A percentile compares a stretch with the other conserved stretches of the same genome.
phyloP scores from a whole-genome alignment of 2,797 vertebrate genomes.

The Neostethus bicornis region DNA sequence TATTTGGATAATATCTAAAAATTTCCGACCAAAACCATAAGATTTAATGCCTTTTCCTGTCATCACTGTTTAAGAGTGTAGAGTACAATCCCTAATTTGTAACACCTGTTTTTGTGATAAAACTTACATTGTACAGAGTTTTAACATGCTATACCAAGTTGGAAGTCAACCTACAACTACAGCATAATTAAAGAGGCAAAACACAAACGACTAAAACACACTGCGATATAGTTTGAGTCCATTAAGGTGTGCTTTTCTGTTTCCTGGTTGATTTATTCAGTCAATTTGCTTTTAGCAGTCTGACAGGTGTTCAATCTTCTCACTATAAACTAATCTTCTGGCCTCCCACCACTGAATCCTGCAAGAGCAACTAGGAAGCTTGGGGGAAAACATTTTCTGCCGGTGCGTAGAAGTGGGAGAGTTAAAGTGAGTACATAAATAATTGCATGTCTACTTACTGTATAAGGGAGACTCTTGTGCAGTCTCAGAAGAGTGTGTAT shows the following conservation, averaged over 20 bases:
- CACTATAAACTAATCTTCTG: constrained; percentile 64
- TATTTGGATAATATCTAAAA: too few species aligned
- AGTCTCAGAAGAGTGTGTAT: constrained; percentile 44
- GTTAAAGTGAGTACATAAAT: constrained; percentile 45
- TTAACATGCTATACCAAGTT: not conserved
- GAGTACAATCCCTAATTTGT: not conserved
- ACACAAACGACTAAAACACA: constrained; percentile 31
- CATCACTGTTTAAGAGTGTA: not conserved
- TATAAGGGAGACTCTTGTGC: constrained; percentile 46
- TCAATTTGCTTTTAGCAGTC: constrained; percentile 60
- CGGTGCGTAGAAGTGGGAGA: constrained; percentile 25
- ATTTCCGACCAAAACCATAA: too few species aligned
- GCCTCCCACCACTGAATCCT: constrained; percentile 54
- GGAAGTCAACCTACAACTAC: too few species aligned
- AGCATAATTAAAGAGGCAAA: not conserved
- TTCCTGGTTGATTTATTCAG: constrained; percentile 76
- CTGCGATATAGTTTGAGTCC: constrained; percentile 46
- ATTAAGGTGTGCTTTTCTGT: constrained; percentile 70
- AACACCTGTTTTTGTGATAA: not conserved
- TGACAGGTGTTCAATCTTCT: constrained; percentile 62
- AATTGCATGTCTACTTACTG: constrained; percentile 44
- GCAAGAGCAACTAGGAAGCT: constrained; percentile 17
- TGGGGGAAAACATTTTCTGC: constrained; percentile 27
- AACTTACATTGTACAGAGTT: not conserved
- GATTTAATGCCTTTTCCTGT: not conserved